Conservation (phyloP, 2,113 vertebrate genomes). For the Lepus europaeus region DNA sequence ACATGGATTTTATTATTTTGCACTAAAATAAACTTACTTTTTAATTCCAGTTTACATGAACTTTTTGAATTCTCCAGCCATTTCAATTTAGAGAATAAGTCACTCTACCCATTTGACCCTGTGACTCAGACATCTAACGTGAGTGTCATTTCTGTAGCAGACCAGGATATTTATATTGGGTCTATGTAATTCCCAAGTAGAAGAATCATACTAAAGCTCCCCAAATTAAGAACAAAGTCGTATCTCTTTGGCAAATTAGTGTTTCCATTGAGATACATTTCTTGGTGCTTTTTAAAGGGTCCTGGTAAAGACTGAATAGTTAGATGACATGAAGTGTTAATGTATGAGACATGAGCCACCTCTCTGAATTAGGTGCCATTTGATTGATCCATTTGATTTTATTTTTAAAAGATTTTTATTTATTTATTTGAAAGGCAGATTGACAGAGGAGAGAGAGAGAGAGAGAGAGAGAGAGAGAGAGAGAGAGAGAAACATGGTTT, state of each 20-base stretch:
- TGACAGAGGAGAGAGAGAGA: no score
- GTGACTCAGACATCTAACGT: not conserved
- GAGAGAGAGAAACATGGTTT: no score
- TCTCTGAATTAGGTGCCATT: not conserved
- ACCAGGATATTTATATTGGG: not conserved
- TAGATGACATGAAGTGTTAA: not conserved
- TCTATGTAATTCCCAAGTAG: not conserved
- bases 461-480: no score
- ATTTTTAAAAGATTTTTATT: no score
- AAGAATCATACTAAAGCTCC: not conserved
- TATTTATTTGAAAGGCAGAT: no score
- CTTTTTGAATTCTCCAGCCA: not conserved
- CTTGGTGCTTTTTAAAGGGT: not conserved
- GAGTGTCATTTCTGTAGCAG: not conserved
- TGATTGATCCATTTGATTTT: not conserved
- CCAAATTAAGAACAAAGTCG: not conserved
- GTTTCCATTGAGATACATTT: not conserved
- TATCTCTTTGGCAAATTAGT: not conserved
- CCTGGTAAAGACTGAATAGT: not conserved
- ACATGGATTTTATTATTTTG: no score
- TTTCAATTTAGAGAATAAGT: constrained; percentile 34
- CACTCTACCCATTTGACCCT: not conserved
- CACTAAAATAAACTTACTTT: no score
- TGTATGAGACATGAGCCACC: not conserved
- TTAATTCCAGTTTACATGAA: no score